phyloP scores from a whole-genome alignment of 2,888 invertebrate species.

The Drosophila recens region DNA sequence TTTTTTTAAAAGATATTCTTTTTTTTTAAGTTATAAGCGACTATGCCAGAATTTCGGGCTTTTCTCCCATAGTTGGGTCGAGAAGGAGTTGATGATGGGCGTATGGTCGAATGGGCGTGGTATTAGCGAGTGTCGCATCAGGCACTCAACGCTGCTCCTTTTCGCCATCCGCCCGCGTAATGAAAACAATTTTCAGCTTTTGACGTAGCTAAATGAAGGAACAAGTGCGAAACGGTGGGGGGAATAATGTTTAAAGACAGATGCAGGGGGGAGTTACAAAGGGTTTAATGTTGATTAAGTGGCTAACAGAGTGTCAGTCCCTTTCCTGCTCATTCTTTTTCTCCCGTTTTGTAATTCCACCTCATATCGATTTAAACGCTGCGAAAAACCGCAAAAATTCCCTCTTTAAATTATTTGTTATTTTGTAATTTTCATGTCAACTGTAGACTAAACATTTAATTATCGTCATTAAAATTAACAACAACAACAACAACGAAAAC shows the following conservation, averaged over 20 bases:
- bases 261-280: conserved; percentile 17
- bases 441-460: conserved; percentile 29
- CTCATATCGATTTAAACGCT: conserved; percentile 17
- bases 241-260: neutral
- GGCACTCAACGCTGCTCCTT: conserved; percentile 21
- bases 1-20: no score
- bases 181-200: conserved; percentile 65
- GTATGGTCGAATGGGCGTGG: conserved; percentile 19
- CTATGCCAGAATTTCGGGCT: no score
- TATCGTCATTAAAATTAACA: conserved; percentile 9
- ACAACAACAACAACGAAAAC: neutral
- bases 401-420: conserved; percentile 2
- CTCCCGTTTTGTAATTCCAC: neutral
- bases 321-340: neutral
- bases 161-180: conserved; percentile 39
- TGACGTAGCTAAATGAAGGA: conserved; percentile 20
- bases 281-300: conserved; percentile 71
- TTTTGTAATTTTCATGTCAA: conserved; percentile 27
- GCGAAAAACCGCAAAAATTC: conserved; percentile 28
- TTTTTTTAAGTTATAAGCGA: no score
- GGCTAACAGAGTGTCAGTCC: conserved; percentile 33
- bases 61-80: neutral
- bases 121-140: conserved; percentile 26
- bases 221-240: neutral
- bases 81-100: conserved; percentile 13